phyloP scores from a whole-genome alignment of 2,797 vertebrate species.

The Pantherophis alleghaniensis region DNA sequence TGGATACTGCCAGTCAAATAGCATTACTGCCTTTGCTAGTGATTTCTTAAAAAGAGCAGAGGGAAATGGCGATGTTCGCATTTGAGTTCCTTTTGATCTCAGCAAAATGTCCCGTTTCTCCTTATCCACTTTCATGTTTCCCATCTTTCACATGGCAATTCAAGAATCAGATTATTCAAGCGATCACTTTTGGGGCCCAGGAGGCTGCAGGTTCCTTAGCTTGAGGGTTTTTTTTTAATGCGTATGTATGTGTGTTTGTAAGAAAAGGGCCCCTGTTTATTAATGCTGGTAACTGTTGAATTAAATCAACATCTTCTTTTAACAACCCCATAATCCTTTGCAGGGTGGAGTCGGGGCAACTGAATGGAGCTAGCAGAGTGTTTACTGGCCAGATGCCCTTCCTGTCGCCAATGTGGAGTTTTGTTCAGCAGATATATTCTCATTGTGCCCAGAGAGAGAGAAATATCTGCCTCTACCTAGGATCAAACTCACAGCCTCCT shows the following conservation, averaged over 20 bases:
- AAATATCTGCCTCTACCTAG: too few relatives aligned
- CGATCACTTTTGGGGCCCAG: background rate
- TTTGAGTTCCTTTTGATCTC: background rate
- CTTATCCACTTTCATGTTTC: background rate
- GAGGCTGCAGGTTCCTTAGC: background rate
- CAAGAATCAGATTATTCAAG: background rate
- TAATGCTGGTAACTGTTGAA: background rate
- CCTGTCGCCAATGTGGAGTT: too few relatives aligned
- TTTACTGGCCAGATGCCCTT: too few relatives aligned
- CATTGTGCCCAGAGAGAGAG: too few relatives aligned
- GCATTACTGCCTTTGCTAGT: background rate
- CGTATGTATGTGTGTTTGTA: background rate
- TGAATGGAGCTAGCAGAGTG: too few relatives aligned
- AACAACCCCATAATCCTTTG: too few relatives aligned
- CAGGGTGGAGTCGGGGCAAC: too few relatives aligned
- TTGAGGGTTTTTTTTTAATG: background rate
- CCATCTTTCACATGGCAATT: background rate
- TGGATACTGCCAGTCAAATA: background rate
- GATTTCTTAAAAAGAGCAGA: background rate
- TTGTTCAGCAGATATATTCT: too few relatives aligned
- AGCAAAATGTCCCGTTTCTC: background rate
- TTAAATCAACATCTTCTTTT: background rate
- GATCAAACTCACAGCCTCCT: too few relatives aligned
- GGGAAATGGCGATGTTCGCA: background rate
- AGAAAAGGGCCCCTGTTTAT: background rate